Evolutionary conservation across 2,113 vertebrate genomes (phyloP).

Genomic region (Emydura subglobosa): DNA sequence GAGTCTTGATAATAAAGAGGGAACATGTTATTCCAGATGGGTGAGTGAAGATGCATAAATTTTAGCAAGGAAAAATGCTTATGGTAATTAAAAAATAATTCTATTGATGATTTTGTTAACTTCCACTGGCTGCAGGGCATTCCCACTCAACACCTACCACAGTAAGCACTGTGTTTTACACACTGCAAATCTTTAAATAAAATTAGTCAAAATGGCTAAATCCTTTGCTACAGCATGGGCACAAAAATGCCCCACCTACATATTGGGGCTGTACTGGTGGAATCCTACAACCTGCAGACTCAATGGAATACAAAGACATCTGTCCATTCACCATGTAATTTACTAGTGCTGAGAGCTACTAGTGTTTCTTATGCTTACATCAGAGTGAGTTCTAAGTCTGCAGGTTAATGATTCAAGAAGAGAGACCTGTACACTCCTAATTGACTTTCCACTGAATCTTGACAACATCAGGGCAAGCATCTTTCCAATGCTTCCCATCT

Average conservation of each 20-base stretch:
- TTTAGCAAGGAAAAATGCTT: neutral
- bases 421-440: neutral
- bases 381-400: neutral
- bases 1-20: neutral
- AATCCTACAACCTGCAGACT: neutral
- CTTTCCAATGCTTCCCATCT: rapidly evolving
- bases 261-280: neutral
- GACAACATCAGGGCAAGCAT: neutral
- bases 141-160: neutral
- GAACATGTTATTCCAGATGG: neutral
- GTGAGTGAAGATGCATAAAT: neutral
- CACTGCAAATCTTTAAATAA: neutral
- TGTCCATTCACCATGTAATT: neutral
- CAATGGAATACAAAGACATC: neutral
- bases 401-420: neutral
- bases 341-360: neutral
- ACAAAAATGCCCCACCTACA: neutral
- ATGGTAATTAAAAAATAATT: neutral
- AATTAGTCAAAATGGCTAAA: neutral
- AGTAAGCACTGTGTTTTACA: neutral
- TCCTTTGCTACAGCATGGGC: neutral
- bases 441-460: neutral
- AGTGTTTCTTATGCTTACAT: neutral
- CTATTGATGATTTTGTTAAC: neutral
- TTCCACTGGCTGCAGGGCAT: neutral